A percentile compares a stretch with the other conserved stretches of the same genome.
phyloP scores from a whole-genome alignment of 1,140 invertebrate genomes.

The Maniola jurtina region DNA sequence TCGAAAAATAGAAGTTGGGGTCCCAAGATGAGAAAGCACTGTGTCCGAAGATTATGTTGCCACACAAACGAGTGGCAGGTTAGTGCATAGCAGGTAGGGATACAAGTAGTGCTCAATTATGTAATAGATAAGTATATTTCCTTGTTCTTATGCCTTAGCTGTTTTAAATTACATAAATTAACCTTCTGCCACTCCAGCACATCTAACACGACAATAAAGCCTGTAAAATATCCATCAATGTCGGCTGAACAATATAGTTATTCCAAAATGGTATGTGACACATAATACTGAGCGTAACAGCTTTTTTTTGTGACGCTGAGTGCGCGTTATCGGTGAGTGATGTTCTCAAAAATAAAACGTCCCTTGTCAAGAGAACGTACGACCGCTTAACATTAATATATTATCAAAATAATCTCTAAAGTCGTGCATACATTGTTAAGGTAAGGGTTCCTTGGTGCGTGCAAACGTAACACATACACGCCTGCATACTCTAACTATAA shows the following conservation, averaged over 20 bases:
- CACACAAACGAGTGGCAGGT: no score
- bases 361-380: constrained; percentile 59
- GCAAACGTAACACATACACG: no score
- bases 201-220: constrained; percentile 47
- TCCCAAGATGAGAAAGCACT: no score
- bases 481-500: no score
- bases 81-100: no score
- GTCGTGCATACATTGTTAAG: constrained; percentile 29
- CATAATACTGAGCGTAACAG: constrained; percentile 56
- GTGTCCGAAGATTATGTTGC: no score
- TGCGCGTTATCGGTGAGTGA: constrained; percentile 71
- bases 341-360: constrained; percentile 77
- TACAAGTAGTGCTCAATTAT: no score
- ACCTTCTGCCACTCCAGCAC: constrained; percentile 30
- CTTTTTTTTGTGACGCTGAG: constrained; percentile 64
- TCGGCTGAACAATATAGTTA: constrained; percentile 64
- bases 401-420: constrained; percentile 70
- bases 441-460: not conserved
- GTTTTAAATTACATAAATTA: constrained; percentile 34
- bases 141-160: not conserved
- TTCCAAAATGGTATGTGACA: constrained; percentile 60
- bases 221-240: constrained; percentile 53
- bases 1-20: no score
- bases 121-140: no score
- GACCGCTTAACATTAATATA: constrained; percentile 71